Conservation (phyloP, 2,113 vertebrate species). For the Mus musculus region GRCm39 chr16:92682001-92682500, state of each 20-base stretch:
- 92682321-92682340: neutral
- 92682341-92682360: neutral
- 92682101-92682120: no score
- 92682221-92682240: neutral
- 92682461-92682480: neutral
- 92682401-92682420: neutral
- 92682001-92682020: no score
- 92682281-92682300: neutral
- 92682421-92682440: neutral
- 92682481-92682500: neutral
- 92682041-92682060: neutral
- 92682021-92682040: neutral
- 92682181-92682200: neutral
- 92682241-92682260: neutral
- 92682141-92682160: neutral
- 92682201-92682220: neutral
- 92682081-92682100: neutral
- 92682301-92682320: neutral
- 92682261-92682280: neutral
- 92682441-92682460: neutral
- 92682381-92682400: neutral
- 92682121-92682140: no score
- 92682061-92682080: neutral
- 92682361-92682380: neutral
- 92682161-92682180: neutral